Evolutionary conservation across 1,140 invertebrate genomes (phyloP), one percentile per base, ranked within the genome.

Genomic region (Leptinotarsa lineolata): DNA sequence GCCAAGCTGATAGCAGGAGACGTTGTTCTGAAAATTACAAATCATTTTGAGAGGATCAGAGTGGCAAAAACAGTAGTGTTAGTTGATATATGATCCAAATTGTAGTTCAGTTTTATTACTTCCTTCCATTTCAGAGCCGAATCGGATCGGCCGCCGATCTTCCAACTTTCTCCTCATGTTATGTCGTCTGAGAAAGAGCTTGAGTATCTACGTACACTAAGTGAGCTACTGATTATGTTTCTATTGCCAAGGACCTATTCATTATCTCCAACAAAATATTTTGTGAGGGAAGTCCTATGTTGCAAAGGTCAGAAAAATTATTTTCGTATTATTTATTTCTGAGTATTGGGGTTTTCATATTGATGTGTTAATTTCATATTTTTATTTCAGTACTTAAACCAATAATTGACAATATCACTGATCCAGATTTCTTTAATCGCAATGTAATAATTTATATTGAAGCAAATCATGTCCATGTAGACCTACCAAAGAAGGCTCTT

Each of bases 341-440:
- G 8, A 39, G 30, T 39, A 39, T 59, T 59, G 58, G 20, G 12
- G 20, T 59, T 20, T n/a, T n/a, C 2, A 59, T 59, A 59, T 20
- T 1, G 2, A 6, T n/a, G 16, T n/a, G 20, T 59, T 59, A 0
- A 59, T 18, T 59, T 6, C 16, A n/a, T 39, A 39, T 39, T 5
- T 69, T 78, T 81, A 60, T 88, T 90, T 67, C 81, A 96, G 94
- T 96, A 79, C 85, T 97, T 58, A 92, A 93, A 83, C 93, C 94
- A 72, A 88, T 92, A 44, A 92, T 97, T 80, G 91, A 96, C 81
- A 86, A 92, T 79, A 84, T 97, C 24, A 95, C 94, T 24, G 93
- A 96, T 84, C 94, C 95, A 18, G 94, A 96, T 85, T 95, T 94
- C 81, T 94, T 97, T 72, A 97, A 97, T 84, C 91, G 93, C 82